These are phyloP conservation scores for Diabrotica undecimpunctata DNA, from an alignment of 1,140 invertebrate species.

Conservation along the genomic window DNA sequence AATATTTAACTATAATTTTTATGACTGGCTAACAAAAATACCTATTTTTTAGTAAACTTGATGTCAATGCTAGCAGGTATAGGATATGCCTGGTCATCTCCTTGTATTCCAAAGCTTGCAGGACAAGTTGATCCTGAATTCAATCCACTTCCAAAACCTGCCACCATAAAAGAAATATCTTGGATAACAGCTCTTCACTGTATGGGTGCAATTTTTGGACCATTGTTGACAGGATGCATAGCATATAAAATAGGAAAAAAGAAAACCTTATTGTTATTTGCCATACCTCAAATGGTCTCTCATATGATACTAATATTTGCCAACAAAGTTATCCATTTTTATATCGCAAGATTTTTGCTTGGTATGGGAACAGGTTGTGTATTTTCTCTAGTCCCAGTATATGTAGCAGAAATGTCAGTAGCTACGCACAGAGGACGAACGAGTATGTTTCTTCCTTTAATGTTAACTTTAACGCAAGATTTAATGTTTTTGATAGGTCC, in stretches of 20 bases:
- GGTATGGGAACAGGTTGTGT: slow-evolving; percentile 49
- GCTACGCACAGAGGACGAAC: slow-evolving; percentile 28
- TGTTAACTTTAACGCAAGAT: slow-evolving; percentile 25
- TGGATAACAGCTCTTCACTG: slow-evolving; percentile 57
- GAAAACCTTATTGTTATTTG: slow-evolving; percentile 43
- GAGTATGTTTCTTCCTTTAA: slow-evolving; percentile 27
- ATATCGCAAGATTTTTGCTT: slow-evolving; percentile 45
- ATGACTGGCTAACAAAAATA: neutral
- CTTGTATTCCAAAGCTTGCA: slow-evolving; percentile 56
- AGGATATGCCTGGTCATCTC: slow-evolving; percentile 69
- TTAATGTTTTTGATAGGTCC: slow-evolving; percentile 57
- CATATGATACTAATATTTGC: slow-evolving; percentile 47
- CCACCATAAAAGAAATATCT: slow-evolving; percentile 56
- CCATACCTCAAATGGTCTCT: slow-evolving; percentile 45
- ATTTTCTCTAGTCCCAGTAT: slow-evolving; percentile 51
- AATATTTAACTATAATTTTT: too few species aligned
- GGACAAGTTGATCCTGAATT: slow-evolving; percentile 4
- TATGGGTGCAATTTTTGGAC: slow-evolving; percentile 20
- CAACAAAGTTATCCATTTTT: slow-evolving; percentile 40
- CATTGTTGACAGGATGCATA: slow-evolving; percentile 54
- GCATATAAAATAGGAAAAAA: slow-evolving; percentile 61
- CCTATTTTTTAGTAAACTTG: slow-evolving; percentile 59
- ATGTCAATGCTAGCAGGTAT: slow-evolving; percentile 59
- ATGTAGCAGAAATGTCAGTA: slow-evolving; percentile 52
- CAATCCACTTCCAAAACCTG: slow-evolving; percentile 33